Evolutionary conservation across 2,888 invertebrate species (phyloP).

Genomic region (Ennomos fuscantarius): DNA sequence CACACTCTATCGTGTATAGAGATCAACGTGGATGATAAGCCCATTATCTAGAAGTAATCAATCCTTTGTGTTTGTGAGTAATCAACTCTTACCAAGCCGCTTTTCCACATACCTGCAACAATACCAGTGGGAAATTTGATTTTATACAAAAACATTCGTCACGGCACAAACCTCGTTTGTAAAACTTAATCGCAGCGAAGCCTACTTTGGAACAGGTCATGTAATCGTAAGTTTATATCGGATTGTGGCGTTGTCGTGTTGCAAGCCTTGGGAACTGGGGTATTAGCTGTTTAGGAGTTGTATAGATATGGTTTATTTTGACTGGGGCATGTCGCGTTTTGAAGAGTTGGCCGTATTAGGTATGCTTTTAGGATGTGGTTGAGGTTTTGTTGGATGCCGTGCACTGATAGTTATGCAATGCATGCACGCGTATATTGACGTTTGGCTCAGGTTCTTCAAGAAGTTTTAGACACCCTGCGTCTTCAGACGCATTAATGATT

Average conservation of each 20-base stretch:
- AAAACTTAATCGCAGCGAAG: conserved; percentile 18
- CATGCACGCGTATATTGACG: too few species aligned
- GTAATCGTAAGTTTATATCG: conserved; percentile 27
- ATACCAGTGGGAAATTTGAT: conserved; percentile 27
- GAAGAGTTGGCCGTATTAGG: too few species aligned
- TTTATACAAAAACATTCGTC: conserved; percentile 5
- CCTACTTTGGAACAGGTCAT: conserved; percentile 15
- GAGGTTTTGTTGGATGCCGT: too few species aligned
- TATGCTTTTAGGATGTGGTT: too few species aligned
- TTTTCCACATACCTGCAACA: conserved; percentile 46
- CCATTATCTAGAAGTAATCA: too few species aligned
- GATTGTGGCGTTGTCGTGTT: conserved; percentile 23
- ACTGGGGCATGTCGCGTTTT: neutral
- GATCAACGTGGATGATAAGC: too few species aligned
- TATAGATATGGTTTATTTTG: neutral
- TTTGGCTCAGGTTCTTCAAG: too few species aligned
- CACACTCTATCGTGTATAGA: too few species aligned
- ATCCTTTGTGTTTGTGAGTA: neutral
- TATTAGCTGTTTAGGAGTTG: conserved; percentile 1
- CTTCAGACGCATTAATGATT: too few species aligned
- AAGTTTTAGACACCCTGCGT: too few species aligned
- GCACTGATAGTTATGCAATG: too few species aligned
- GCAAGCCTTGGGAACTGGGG: conserved; percentile 8
- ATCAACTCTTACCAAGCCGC: conserved; percentile 14
- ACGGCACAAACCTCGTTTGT: conserved; percentile 9